Conservation (phyloP, 2,113 vertebrate species). For the Ptilonorhynchus violaceus region DNA sequence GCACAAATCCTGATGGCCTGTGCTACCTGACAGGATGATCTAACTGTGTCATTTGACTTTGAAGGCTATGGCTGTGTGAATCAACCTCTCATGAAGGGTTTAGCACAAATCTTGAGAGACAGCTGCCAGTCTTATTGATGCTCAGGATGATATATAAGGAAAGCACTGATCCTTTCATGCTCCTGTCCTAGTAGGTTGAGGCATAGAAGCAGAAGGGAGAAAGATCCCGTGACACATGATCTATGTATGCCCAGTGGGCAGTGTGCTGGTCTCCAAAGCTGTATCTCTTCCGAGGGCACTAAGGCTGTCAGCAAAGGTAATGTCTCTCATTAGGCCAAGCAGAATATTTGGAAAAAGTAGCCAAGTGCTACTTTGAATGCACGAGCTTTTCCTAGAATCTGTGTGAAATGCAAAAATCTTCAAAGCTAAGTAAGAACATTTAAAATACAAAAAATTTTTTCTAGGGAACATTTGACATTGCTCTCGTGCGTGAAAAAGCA, state of each 20-base stretch:
- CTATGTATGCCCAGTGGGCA: not conserved
- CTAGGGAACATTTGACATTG: not conserved
- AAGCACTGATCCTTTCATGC: not conserved
- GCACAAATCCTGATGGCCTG: not conserved
- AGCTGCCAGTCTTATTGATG: slow-evolving; percentile 10
- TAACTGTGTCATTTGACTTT: not conserved
- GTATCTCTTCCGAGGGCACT: not conserved
- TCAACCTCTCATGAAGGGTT: not conserved
- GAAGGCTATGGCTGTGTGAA: not conserved
- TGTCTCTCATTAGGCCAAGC: not conserved
- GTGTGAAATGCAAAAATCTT: not conserved
- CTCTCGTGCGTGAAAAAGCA: not conserved
- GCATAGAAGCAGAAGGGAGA: not conserved
- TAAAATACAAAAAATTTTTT: not conserved
- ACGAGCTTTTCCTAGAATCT: not conserved
- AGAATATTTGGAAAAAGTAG: not conserved
- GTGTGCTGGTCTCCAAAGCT: not conserved
- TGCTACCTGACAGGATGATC: not conserved
- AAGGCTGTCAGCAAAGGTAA: not conserved
- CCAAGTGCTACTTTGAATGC: not conserved
- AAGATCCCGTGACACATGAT: not conserved
- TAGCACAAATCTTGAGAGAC: slow-evolving; percentile 15
- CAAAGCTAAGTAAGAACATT: not conserved
- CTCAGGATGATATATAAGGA: not conserved
- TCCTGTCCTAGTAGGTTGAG: not conserved